Conservation (phyloP, 2,797 vertebrate species). For the Platyrinchus mystaceus region DNA sequence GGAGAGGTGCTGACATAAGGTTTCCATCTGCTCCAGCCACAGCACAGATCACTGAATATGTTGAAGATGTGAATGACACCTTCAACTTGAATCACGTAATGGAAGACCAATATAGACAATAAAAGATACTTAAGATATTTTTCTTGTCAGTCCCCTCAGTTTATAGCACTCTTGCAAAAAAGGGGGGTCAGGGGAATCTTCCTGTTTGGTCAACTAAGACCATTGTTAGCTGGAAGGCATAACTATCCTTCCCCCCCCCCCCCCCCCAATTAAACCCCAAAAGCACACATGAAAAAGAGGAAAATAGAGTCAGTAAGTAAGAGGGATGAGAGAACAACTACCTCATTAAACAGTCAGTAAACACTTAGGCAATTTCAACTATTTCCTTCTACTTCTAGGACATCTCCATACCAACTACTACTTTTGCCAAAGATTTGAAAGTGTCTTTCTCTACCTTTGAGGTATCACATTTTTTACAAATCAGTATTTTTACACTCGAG, state of each 20-base stretch:
- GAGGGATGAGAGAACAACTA: background rate
- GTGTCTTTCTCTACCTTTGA: background rate
- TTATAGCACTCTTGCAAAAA: background rate
- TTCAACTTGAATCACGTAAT: slow-evolving; percentile 3
- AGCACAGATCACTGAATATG: background rate
- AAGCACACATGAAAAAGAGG: background rate
- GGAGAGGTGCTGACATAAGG: slow-evolving; percentile 32
- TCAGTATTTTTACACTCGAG: background rate
- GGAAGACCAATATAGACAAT: background rate
- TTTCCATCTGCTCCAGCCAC: slow-evolving; percentile 28
- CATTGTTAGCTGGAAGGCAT: background rate
- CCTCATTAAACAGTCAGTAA: background rate
- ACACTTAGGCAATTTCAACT: background rate
- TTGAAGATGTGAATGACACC: background rate
- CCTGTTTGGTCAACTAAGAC: background rate
- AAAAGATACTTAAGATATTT: background rate
- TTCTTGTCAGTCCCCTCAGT: background rate
- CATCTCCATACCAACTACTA: background rate
- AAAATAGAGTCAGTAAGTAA: background rate
- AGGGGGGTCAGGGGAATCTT: background rate
- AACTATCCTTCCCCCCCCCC: fast-evolving
- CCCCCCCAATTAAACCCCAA: background rate
- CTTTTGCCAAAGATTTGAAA: background rate
- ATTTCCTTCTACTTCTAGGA: background rate
- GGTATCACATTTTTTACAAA: background rate